phyloP scores from a whole-genome alignment of 1,140 invertebrate species.

The Ceratina calcarata region DNA sequence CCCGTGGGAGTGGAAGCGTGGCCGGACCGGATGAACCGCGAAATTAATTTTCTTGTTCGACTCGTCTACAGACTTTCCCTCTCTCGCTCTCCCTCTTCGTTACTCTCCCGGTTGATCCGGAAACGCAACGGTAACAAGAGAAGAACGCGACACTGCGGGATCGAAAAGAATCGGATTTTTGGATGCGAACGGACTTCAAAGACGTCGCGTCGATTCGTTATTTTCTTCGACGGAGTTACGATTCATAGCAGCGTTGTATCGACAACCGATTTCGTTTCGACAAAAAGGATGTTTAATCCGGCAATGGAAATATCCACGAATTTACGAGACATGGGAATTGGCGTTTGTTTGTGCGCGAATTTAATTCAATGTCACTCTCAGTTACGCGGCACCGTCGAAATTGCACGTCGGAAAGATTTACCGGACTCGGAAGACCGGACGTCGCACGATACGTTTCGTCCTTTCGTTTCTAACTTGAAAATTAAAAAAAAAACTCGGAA shows the following conservation, averaged over 20 bases:
- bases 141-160: background rate
- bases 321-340: slow-evolving; percentile 10
- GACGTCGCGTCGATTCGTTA: background rate
- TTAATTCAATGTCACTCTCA: slow-evolving; percentile 64
- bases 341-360: slow-evolving; percentile 46
- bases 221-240: too few species aligned
- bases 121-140: slow-evolving; percentile 17
- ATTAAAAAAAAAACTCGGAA: background rate
- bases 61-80: background rate
- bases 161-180: background rate
- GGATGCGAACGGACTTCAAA: background rate
- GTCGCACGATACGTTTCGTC: background rate
- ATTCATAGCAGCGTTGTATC: slow-evolving; percentile 24
- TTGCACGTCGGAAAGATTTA: slow-evolving; percentile 60
- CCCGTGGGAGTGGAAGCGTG: background rate
- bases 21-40: slow-evolving; percentile 44
- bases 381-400: slow-evolving; percentile 55
- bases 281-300: slow-evolving; percentile 53
- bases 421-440: slow-evolving; percentile 28
- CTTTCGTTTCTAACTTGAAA: background rate
- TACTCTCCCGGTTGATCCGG: background rate
- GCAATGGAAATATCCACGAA: slow-evolving; percentile 36
- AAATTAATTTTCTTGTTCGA: slow-evolving; percentile 58
- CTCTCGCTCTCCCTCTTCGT: too few species aligned
- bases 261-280: slow-evolving; percentile 51